Base-by-base conservation (phyloP, 37 sponge, comb jelly and placozoan genomes). In the Halichondria panicea region DNA sequence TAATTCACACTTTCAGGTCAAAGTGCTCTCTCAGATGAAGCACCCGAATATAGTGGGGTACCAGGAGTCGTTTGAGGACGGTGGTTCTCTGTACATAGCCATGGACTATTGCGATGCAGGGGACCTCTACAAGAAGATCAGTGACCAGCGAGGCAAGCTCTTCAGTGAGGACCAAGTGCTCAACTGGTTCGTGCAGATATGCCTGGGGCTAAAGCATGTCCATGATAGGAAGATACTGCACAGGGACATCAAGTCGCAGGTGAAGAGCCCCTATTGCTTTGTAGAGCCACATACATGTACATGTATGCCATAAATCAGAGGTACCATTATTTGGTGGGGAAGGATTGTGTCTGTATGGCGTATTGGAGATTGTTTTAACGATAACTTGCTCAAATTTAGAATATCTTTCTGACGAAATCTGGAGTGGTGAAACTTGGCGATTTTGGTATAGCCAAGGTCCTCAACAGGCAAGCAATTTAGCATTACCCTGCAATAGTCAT, bases 81-180 rank as follows among this genome's bases (percentile, higher is more conserved):
- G 65, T 52, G 98, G 98, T 22, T 75, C 37, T 53, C 75, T 97
- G 68, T 95, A 76, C 71, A 97, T 97, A 70, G 92, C 92, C 38
- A 97, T 97, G 98, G 98, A 97, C 71, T 97, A 97, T 59, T 94
- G 95, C 74, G 98, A 97, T 76, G 98, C 90, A 79, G 92, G 98
- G 0, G 98, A 97, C 53, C 68, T 97, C 80, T 91, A 92, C 76
- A 43, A 75, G 43, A 91, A 74, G 72, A 94, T 97, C 24, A 94
- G 89, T 68, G 74, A 76, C 35, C 95, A 89, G 66, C 84, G 70
- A n/a, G 92, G 92, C 0, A 70, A 71, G 27, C 84, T 88, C 12
- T 79, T 97, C 37, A 18, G 73, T 13, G 98, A 97, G 66, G 98
- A 94, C 18, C 88, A 87, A 80, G 96, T 91, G 1, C 46, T 97